A percentile compares a stretch with the other conserved stretches of the same genome.
phyloP scores from a whole-genome alignment of 2,113 vertebrate species.

The Atrichornis clamosus region DNA sequence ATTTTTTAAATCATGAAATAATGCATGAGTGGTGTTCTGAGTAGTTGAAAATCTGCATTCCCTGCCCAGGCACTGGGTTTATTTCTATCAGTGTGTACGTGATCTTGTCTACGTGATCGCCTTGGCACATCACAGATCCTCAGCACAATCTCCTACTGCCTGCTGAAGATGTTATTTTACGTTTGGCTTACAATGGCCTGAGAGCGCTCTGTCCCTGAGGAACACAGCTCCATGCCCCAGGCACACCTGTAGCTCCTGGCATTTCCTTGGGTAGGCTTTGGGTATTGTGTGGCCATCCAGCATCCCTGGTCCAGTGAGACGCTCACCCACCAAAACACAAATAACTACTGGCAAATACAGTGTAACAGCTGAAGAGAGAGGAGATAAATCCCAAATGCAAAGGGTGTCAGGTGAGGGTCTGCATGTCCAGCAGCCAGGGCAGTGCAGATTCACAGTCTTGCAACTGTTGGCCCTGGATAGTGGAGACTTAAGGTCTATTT shows the following conservation, averaged over 20 bases:
- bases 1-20: background rate
- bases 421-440: background rate
- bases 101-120: background rate
- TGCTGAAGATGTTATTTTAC: background rate
- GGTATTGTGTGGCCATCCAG: background rate
- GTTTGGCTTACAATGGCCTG: background rate
- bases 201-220: fast-evolving
- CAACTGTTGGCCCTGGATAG: background rate
- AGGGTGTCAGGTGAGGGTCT: background rate
- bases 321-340: background rate
- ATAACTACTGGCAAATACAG: background rate
- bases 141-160: background rate
- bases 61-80: background rate
- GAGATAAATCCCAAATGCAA: background rate
- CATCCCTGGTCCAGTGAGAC: background rate
- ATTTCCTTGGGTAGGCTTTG: background rate
- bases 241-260: fast-evolving
- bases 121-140: background rate
- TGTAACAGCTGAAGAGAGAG: background rate
- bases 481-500: background rate
- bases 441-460: background rate
- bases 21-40: background rate
- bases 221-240: background rate
- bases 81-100: background rate
- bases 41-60: background rate